phyloP scores from a whole-genome alignment of 2,797 vertebrate genomes.

The Linurgus olivaceus region DNA sequence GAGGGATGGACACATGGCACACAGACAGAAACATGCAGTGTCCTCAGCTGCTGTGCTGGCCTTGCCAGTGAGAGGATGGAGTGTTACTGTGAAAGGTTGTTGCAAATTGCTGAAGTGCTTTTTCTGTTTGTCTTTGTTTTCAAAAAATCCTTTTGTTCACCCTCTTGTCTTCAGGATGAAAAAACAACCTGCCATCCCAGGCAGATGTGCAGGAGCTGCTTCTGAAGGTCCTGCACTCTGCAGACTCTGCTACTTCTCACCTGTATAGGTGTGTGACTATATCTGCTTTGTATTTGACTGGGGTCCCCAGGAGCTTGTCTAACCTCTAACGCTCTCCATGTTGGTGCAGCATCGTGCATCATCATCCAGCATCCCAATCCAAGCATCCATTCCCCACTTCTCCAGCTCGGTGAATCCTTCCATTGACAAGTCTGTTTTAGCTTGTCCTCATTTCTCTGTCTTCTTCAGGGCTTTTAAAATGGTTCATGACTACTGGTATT shows the following conservation, averaged over 20 bases:
- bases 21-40: fast-evolving
- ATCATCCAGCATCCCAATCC: background rate
- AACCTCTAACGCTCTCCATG: background rate
- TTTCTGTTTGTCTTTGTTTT: background rate
- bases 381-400: background rate
- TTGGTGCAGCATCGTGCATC: background rate
- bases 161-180: background rate
- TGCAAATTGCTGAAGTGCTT: background rate
- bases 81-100: background rate
- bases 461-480: background rate
- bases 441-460: background rate
- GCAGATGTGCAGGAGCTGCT: background rate
- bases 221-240: background rate
- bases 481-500: background rate
- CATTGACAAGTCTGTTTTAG: background rate
- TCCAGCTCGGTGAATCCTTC: background rate
- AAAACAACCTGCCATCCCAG: background rate
- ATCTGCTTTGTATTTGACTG: fast-evolving
- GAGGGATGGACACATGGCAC: fast-evolving
- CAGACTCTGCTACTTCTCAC: background rate
- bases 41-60: background rate
- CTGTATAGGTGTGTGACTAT: background rate
- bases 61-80: background rate
- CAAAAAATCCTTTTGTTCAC: background rate
- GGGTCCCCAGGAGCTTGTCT: background rate